phyloP scores from a whole-genome alignment of 2,888 invertebrate genomes.

The Pammene aurita region DNA sequence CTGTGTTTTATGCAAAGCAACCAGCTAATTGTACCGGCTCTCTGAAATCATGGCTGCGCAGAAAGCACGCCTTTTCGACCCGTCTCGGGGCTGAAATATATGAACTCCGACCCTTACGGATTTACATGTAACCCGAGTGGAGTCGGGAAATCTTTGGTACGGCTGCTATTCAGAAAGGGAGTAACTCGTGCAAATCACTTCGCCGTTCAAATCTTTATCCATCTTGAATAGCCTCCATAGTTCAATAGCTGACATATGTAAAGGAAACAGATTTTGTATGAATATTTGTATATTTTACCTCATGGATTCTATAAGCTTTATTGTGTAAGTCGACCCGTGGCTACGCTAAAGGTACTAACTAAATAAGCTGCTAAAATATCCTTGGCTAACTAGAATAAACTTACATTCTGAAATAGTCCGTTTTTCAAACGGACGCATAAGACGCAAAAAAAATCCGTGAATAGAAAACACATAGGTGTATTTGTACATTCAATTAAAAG shows the following conservation, averaged over 20 bases:
- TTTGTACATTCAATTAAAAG: too few species aligned
- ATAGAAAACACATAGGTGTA: too few species aligned
- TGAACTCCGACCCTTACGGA: slow-evolving; percentile 45
- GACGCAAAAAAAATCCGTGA: too few species aligned
- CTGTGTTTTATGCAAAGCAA: slow-evolving; percentile 71
- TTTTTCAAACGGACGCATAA: too few species aligned
- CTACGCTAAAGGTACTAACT: neutral
- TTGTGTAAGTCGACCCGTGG: neutral
- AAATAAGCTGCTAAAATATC: too few species aligned
- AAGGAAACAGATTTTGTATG: slow-evolving; percentile 17
- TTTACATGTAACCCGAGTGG: slow-evolving; percentile 40
- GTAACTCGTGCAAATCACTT: neutral
- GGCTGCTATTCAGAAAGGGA: neutral
- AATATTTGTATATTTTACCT: neutral
- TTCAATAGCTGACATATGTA: slow-evolving; percentile 17
- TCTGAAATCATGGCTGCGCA: slow-evolving; percentile 58
- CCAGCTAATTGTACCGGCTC: slow-evolving; percentile 68
- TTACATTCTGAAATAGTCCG: too few species aligned
- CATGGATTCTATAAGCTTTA: slow-evolving; percentile 7
- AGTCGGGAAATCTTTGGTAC: slow-evolving; percentile 30
- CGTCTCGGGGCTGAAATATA: slow-evolving; percentile 48
- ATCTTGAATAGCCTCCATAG: too few species aligned
- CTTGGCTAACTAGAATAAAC: too few species aligned
- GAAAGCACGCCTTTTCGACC: slow-evolving; percentile 58
- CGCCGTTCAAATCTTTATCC: neutral